Conservation (phyloP, 2,797 vertebrate genomes). For the Tenualosa thibaudeaui region DNA sequence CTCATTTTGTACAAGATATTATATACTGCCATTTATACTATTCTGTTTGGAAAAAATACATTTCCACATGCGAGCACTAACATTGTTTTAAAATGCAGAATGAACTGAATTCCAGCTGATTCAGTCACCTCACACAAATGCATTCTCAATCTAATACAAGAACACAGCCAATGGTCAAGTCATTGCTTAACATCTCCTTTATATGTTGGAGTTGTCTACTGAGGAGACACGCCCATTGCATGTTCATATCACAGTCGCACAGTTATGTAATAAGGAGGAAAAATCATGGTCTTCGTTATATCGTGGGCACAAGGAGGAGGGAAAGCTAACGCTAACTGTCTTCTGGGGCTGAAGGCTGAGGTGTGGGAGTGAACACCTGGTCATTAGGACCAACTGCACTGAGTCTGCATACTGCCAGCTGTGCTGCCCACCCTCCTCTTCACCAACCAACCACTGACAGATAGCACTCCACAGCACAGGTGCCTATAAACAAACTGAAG, state of each 20-base stretch:
- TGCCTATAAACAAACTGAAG: neutral
- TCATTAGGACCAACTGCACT: neutral
- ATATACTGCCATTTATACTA: too few relatives aligned
- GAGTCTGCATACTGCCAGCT: constrained; percentile 18
- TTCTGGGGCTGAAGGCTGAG: neutral
- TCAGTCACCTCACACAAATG: neutral
- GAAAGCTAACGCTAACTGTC: neutral
- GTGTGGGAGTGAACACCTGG: constrained; percentile 18
- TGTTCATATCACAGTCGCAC: neutral
- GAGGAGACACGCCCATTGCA: neutral
- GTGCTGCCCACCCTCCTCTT: neutral
- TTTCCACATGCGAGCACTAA: neutral
- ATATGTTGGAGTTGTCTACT: neutral
- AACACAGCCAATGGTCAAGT: neutral
- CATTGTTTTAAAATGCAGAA: neutral
- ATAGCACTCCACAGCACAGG: neutral
- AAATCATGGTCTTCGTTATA: neutral
- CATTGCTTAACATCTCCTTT: neutral
- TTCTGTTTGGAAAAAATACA: neutral
- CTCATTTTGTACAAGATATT: too few relatives aligned
- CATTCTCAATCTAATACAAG: neutral
- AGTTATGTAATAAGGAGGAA: neutral
- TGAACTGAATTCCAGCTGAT: neutral
- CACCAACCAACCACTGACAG: neutral
- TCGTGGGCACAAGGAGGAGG: neutral